phyloP scores from a whole-genome alignment of 2,113 vertebrate species.

The Pseudopipra pipra region DNA sequence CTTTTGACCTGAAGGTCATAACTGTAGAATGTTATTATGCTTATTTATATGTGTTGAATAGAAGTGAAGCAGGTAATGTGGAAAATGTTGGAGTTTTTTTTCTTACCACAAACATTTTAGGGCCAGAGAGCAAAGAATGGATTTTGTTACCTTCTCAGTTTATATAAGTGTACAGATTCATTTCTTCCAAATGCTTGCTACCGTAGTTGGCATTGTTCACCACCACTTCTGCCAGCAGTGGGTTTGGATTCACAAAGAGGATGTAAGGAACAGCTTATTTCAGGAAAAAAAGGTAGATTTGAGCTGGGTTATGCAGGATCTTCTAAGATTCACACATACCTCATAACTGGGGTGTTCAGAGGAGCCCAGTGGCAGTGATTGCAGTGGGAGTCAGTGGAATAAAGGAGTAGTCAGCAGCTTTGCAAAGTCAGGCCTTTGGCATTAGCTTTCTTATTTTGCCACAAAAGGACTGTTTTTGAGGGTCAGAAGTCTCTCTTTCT shows the following conservation, averaged over 20 bases:
- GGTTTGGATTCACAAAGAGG: background rate
- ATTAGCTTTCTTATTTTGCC: background rate
- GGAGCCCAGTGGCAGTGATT: background rate
- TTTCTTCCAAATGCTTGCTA: slow-evolving; percentile 57
- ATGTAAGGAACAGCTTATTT: slow-evolving; percentile 16
- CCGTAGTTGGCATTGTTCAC: slow-evolving; percentile 21
- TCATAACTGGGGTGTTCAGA: background rate
- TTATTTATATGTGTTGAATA: background rate
- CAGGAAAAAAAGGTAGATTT: background rate
- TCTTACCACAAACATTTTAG: background rate
- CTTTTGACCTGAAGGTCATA: background rate
- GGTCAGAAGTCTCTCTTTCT: background rate
- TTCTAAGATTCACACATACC: background rate
- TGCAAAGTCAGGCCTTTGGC: background rate
- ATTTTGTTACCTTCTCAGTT: slow-evolving; percentile 19
- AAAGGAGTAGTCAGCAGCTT: background rate
- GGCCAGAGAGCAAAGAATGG: background rate
- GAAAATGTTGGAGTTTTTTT: background rate
- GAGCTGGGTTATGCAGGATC: background rate
- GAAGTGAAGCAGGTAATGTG: slow-evolving; percentile 6
- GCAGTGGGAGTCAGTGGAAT: background rate
- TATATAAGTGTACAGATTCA: slow-evolving; percentile 28
- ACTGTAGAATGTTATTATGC: background rate
- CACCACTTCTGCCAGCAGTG: slow-evolving; percentile 1
- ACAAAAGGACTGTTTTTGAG: background rate